Evolutionary conservation across 2,888 invertebrate species (phyloP).

Genomic region (Apeira syringaria): DNA sequence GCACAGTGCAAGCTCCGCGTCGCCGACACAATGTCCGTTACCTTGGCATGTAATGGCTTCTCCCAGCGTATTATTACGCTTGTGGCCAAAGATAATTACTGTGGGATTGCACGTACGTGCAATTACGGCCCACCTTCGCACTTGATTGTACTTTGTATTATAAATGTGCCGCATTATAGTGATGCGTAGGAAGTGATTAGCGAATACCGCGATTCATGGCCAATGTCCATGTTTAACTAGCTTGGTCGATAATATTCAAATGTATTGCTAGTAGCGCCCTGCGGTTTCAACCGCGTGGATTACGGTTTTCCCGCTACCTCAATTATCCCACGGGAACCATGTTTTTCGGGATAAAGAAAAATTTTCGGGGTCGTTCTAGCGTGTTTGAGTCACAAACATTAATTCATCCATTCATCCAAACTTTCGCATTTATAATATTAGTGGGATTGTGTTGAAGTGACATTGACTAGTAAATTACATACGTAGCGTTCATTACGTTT

Average conservation of each 20-base stretch:
- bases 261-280: no score
- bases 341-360: no score
- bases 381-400: no score
- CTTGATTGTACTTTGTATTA: slow-evolving; percentile 39
- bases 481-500: no score
- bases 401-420: no score
- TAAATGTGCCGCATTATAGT: slow-evolving; percentile 6
- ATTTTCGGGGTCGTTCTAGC: no score
- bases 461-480: no score
- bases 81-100: slow-evolving; percentile 67
- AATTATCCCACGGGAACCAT: no score
- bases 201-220: slow-evolving; percentile 3
- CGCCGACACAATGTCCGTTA: slow-evolving; percentile 37
- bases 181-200: slow-evolving; percentile 8
- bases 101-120: slow-evolving; percentile 68
- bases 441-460: no score
- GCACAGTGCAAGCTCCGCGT: slow-evolving; percentile 3
- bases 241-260: not conserved
- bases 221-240: not conserved
- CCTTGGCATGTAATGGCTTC: slow-evolving; percentile 56
- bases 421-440: no score
- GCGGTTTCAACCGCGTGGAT: no score
- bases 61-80: slow-evolving; percentile 57
- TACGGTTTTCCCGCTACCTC: no score
- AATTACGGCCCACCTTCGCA: slow-evolving; percentile 52